Percentiles rank a stretch among this genome's conserved stretches.
Evolutionary conservation across 2,888 invertebrate species (phyloP).

Genomic region (Mythimna ferrago): DNA sequence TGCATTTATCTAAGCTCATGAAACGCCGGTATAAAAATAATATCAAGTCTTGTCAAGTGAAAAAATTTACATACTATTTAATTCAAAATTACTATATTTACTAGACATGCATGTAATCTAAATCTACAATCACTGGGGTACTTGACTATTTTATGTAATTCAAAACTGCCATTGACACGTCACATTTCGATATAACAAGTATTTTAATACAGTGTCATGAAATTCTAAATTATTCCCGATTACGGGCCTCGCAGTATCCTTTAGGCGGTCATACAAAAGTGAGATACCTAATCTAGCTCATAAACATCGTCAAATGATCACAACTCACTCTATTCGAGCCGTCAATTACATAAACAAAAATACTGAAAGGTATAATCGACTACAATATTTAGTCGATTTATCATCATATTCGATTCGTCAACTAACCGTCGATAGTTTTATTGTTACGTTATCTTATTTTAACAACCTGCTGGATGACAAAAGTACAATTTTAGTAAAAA

Average conservation of each 20-base stretch:
- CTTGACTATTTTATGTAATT: conserved; percentile 1
- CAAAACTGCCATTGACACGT: conserved; percentile 60
- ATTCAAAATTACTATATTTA: conserved; percentile 9
- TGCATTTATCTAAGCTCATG: neutral
- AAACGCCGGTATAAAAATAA: conserved; percentile 21
- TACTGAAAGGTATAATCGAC: conserved; percentile 60
- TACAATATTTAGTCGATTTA: conserved; percentile 30
- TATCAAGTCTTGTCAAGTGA: conserved; percentile 30
- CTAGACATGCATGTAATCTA: conserved; percentile 11
- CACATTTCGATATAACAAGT: conserved; percentile 53
- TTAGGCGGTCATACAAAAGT: conserved; percentile 76
- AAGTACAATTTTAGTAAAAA: conserved; percentile 36
- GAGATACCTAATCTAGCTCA: conserved; percentile 67
- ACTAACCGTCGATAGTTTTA: conserved; percentile 14
- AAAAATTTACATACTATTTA: neutral
- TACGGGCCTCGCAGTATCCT: conserved; percentile 51
- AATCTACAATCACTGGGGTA: conserved; percentile 29
- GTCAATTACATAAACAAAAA: conserved; percentile 55
- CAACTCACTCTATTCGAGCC: conserved; percentile 64
- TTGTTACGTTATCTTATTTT: conserved; percentile 6
- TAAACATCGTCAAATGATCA: conserved; percentile 63
- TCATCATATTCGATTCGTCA: conserved; percentile 26
- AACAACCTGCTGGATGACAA: conserved; percentile 19
- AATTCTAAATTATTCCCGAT: conserved; percentile 59
- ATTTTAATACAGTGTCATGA: conserved; percentile 52